Conservation (phyloP, 2,113 vertebrate species). For the Dermatemys mawii region DNA sequence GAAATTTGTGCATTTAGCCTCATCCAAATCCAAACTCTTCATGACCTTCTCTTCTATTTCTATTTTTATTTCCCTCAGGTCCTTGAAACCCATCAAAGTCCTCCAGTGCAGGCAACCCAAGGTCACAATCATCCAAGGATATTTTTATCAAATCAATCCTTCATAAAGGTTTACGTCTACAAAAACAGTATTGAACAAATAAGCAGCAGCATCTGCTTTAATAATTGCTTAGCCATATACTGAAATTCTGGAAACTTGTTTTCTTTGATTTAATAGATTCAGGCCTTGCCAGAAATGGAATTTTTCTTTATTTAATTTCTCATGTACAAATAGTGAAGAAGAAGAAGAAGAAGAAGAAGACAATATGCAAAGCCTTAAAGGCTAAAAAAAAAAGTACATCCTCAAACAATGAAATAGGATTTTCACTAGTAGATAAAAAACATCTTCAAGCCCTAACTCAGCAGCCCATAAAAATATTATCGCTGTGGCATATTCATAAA, state of each 20-base stretch:
- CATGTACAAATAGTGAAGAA: accelerated
- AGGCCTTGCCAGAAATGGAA: slow-evolving; percentile 1
- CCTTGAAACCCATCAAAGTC: neutral
- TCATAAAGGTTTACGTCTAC: slow-evolving; percentile 12
- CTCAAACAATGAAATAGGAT: neutral
- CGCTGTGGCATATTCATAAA: neutral
- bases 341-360: neutral
- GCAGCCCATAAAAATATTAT: neutral
- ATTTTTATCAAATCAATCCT: slow-evolving; percentile 51
- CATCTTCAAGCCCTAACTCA: neutral
- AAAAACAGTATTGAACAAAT: slow-evolving; percentile 52
- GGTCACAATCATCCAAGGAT: slow-evolving; percentile 1
- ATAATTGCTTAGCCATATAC: slow-evolving; percentile 42
- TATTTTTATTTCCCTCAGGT: slow-evolving; percentile 17
- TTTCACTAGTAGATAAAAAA: neutral
- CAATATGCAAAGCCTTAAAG: slow-evolving; percentile 14
- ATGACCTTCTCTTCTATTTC: neutral
- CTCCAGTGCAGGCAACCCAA: slow-evolving; percentile 13
- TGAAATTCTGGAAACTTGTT: slow-evolving; percentile 46
- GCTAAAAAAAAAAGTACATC: neutral
- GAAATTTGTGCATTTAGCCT: neutral
- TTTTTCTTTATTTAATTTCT: slow-evolving; percentile 60
- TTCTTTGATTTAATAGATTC: slow-evolving; percentile 55
- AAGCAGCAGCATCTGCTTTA: slow-evolving; percentile 44
- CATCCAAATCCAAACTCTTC: neutral